Evolutionary conservation across 2,113 vertebrate species (phyloP).

Genomic region (Erythrolamprus reginae): DNA sequence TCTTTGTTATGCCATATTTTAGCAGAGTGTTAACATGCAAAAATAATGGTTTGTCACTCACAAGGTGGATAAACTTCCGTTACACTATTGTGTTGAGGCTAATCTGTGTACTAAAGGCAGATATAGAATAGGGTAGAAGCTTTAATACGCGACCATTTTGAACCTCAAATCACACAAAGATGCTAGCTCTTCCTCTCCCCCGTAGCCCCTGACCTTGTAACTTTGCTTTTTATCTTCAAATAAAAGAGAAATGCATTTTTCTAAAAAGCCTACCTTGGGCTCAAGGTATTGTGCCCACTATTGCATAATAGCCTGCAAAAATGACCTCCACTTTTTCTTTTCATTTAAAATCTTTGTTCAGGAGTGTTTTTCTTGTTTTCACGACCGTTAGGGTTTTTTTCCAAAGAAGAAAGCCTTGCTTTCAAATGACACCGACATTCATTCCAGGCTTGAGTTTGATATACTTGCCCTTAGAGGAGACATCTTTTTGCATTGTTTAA

Average conservation of each 20-base stretch:
- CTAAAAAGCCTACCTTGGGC: slow-evolving; percentile 53
- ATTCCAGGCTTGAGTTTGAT: slow-evolving; percentile 46
- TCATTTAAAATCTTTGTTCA: slow-evolving; percentile 56
- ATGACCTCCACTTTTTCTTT: slow-evolving; percentile 54
- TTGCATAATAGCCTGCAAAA: slow-evolving; percentile 56
- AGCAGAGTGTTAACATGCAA: slow-evolving; percentile 32
- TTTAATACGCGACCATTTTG: slow-evolving; percentile 74
- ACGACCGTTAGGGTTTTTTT: slow-evolving; percentile 36
- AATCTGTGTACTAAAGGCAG: slow-evolving; percentile 38
- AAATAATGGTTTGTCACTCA: slow-evolving; percentile 41
- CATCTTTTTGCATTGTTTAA: slow-evolving; percentile 16
- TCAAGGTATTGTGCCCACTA: slow-evolving; percentile 51
- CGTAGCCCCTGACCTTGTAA: slow-evolving; percentile 69
- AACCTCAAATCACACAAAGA: slow-evolving; percentile 82
- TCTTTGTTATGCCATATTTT: slow-evolving; percentile 43
- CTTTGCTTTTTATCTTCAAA: slow-evolving; percentile 73
- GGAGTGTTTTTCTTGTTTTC: slow-evolving; percentile 39
- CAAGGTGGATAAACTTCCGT: slow-evolving; percentile 21
- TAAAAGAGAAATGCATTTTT: slow-evolving; percentile 72
- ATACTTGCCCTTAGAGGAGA: slow-evolving; percentile 24
- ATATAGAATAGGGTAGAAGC: slow-evolving; percentile 61
- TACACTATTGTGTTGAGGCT: slow-evolving; percentile 27
- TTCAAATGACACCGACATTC: slow-evolving; percentile 64
- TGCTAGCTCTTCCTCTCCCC: slow-evolving; percentile 57
- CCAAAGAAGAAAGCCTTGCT: slow-evolving; percentile 59